These are phyloP conservation scores for Menidia beryllina DNA, from an alignment of 2,113 vertebrate genomes.

Conservation along the genomic window DNA sequence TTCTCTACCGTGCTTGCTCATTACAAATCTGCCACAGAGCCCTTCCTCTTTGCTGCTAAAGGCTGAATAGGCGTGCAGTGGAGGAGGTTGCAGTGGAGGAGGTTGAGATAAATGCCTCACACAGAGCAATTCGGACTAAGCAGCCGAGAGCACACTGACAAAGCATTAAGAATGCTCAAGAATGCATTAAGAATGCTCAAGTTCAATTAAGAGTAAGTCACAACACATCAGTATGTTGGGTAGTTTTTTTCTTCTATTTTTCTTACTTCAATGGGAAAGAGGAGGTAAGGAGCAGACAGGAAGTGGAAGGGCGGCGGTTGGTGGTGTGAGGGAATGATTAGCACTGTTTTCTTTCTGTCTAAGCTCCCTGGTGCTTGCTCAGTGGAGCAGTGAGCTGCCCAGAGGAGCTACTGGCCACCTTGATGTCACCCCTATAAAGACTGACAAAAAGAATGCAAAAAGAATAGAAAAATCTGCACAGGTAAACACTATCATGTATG, in stretches of 20 bases:
- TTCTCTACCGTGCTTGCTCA: constrained; percentile 36
- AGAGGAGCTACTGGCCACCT: constrained; percentile 48
- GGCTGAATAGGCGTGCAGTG: constrained; percentile 48
- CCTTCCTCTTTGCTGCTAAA: constrained; percentile 38
- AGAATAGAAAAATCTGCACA: background rate
- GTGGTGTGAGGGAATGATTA: constrained; percentile 56
- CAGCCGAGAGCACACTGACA: constrained; percentile 56
- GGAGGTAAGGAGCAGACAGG: constrained; percentile 47
- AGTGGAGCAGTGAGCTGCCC: constrained; percentile 47
- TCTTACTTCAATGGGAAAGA: constrained; percentile 65
- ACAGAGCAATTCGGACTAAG: constrained; percentile 57
- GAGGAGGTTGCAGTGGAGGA: constrained; percentile 54
- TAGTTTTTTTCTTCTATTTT: constrained; percentile 24
- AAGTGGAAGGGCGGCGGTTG: constrained; percentile 44
- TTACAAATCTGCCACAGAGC: constrained; percentile 53
- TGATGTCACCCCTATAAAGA: constrained; percentile 58
- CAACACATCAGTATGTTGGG: constrained; percentile 70
- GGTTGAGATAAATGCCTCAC: constrained; percentile 58
- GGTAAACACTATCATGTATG: background rate
- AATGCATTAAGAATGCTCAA: constrained; percentile 70
- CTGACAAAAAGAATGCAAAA: constrained; percentile 18
- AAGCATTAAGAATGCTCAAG: constrained; percentile 67
- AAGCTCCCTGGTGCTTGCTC: constrained; percentile 54
- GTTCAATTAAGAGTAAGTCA: constrained; percentile 73
- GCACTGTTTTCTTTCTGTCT: constrained; percentile 60